phyloP scores from a whole-genome alignment of 2,888 invertebrate genomes.

The Ornithoptera priamus region DNA sequence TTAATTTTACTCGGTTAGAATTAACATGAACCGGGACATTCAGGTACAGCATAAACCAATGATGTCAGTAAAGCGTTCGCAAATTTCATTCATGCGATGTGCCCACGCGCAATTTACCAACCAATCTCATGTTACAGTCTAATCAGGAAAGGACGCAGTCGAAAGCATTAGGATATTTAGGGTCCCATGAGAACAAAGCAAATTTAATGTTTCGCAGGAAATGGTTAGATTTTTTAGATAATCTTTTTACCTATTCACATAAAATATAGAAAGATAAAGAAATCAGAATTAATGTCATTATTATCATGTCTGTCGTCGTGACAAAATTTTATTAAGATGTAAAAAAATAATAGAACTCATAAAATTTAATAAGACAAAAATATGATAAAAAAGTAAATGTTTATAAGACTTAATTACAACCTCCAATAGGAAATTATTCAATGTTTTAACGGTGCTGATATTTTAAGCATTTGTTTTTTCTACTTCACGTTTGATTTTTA shows the following conservation, averaged over 20 bases:
- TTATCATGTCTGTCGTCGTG: too few relatives aligned
- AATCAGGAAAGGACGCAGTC: constrained; percentile 57
- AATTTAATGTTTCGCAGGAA: constrained; percentile 4
- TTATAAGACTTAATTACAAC: too few relatives aligned
- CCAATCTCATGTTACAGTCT: constrained; percentile 56
- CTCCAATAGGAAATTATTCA: too few relatives aligned
- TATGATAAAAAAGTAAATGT: too few relatives aligned
- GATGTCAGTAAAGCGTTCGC: constrained; percentile 41
- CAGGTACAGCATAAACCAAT: constrained; percentile 44
- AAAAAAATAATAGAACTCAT: too few relatives aligned
- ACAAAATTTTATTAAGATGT: too few relatives aligned
- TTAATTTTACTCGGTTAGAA: constrained; percentile 24
- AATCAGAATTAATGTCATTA: background rate
- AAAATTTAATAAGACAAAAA: too few relatives aligned
- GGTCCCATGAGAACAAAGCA: constrained; percentile 18
- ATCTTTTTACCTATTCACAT: background rate
- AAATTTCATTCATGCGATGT: constrained; percentile 65
- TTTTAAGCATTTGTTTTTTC: too few relatives aligned
- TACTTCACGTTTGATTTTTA: too few relatives aligned
- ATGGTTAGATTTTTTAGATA: background rate
- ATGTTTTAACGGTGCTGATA: too few relatives aligned
- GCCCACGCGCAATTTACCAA: constrained; percentile 65
- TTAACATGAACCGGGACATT: constrained; percentile 44
- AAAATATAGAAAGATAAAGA: background rate
- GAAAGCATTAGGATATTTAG: constrained; percentile 35